Percentiles rank a stretch among this genome's conserved stretches.
Conservation (phyloP, 2,888 invertebrate species). For the Troides helena region DNA sequence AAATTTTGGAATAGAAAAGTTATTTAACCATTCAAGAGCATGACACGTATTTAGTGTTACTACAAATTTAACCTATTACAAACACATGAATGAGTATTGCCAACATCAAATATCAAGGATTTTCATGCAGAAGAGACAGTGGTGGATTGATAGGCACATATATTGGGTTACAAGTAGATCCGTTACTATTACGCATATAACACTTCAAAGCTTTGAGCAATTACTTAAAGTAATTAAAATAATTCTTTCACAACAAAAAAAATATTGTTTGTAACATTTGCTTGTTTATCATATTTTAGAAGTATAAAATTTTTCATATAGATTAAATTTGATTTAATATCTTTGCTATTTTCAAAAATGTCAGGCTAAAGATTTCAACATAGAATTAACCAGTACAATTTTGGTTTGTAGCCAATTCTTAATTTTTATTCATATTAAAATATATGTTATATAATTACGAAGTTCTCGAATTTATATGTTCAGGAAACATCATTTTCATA, state of each 20-base stretch:
- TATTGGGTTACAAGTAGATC: conserved; percentile 21
- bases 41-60: conserved; percentile 65
- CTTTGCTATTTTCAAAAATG: conserved; percentile 51
- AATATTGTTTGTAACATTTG: conserved; percentile 24
- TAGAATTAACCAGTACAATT: conserved; percentile 43
- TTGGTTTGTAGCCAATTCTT: conserved; percentile 15
- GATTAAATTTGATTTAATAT: conserved; percentile 45
- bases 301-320: conserved; percentile 65
- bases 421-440: conserved; percentile 19
- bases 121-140: conserved; percentile 35
- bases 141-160: conserved; percentile 15
- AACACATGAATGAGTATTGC: conserved; percentile 59
- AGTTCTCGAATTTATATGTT: conserved; percentile 20
- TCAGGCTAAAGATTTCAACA: conserved; percentile 62
- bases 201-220: conserved; percentile 64
- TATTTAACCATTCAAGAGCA: conserved; percentile 54
- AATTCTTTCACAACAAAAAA: conserved; percentile 40
- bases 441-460: conserved; percentile 9
- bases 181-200: conserved; percentile 32
- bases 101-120: conserved; percentile 36
- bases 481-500: not conserved
- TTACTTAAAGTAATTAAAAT: conserved; percentile 48
- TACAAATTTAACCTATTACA: conserved; percentile 63
- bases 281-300: conserved; percentile 51
- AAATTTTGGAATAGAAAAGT: conserved; percentile 77